Percentiles rank a stretch among this genome's conserved stretches.
Evolutionary conservation across 2,797 vertebrate genomes (phyloP).

Genomic region (Anguilla pacifica): DNA sequence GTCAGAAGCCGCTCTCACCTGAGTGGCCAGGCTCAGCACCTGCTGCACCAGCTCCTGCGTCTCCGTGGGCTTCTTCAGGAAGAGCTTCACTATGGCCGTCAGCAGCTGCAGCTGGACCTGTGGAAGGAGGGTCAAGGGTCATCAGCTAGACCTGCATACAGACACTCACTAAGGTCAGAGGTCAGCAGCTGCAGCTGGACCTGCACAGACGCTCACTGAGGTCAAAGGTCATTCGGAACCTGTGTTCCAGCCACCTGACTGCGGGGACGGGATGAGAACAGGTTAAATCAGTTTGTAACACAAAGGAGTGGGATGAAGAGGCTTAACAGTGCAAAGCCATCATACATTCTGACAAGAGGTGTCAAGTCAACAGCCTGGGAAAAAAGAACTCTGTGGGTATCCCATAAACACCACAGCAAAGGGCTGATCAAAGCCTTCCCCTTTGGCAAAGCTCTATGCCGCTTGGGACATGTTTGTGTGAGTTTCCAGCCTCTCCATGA

Average conservation of each 20-base stretch:
- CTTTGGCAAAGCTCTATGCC: not conserved
- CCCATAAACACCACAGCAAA: not conserved
- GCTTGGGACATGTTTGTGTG: not conserved
- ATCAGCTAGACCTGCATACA: no score
- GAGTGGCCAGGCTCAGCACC: constrained; percentile 93
- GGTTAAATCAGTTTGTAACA: not conserved
- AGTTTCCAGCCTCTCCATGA: not conserved
- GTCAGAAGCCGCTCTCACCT: constrained; percentile 70
- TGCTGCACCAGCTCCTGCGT: constrained; percentile 97
- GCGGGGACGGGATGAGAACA: not conserved
- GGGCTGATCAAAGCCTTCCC: not conserved
- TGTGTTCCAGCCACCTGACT: not conserved
- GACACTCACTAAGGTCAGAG: constrained; percentile 80
- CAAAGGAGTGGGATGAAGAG: not conserved
- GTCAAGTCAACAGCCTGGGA: not conserved
- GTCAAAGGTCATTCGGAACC: not conserved
- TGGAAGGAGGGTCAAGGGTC: not conserved
- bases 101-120: constrained; percentile 95
- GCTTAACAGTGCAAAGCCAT: not conserved
- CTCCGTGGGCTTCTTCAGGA: constrained; percentile 96
- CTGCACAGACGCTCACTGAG: constrained; percentile 56
- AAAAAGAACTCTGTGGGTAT: not conserved
- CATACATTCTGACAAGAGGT: not conserved
- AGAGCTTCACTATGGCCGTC: constrained; percentile 94
- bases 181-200: constrained; percentile 95